Base-by-base conservation (phyloP, 2,797 vertebrate species). In the Neoniphon sammara region DNA sequence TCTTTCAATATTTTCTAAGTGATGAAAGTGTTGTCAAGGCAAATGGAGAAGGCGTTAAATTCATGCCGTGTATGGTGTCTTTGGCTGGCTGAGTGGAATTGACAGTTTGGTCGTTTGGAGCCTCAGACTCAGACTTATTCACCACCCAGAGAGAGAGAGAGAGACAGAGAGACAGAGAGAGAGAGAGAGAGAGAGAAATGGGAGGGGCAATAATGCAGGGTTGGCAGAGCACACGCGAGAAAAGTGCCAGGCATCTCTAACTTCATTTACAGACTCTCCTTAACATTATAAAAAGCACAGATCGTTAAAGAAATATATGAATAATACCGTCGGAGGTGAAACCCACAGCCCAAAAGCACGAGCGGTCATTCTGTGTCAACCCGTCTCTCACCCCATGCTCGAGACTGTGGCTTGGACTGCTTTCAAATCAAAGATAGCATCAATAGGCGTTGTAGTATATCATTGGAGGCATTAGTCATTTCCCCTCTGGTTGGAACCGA, bases 221-320 rank as follows among this genome's bases (percentile, higher is more conserved):
- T 69, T 93, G 92, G 92, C 90, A 85, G 82, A 39, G 20, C 3
- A 1, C 11, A 20, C 70, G 66, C 54, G 30, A 50, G 36, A 21
- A 1, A 44, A 62, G 69, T 63, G 88, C 91, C 90, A 92, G 74
- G 73, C 87, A 82, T 82, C 81, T 62, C 85, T 91, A 91, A 93
- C 77, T 89, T 91, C 84, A 92, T 93, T 92, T 89, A 88, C 92
- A 94, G 94, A 89, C 86, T 78, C 79, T 25, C 81, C 55, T 76
- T 89, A 86, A 91, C 89, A 88, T 91, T 91, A 89, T 89, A 87
- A 90, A 90, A 81, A 73, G 66, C 70, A 59, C 80, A 80, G 62
- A 80, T 80, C 54, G 65, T 86, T 86, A 85, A 73, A 75, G 78
- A 81, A 75, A 74, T 54, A 46, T 47, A 70, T 69, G 54, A 85